Conservation (phyloP, 2,888 invertebrate species). For the Hermaeophaga mercurialis region DNA sequence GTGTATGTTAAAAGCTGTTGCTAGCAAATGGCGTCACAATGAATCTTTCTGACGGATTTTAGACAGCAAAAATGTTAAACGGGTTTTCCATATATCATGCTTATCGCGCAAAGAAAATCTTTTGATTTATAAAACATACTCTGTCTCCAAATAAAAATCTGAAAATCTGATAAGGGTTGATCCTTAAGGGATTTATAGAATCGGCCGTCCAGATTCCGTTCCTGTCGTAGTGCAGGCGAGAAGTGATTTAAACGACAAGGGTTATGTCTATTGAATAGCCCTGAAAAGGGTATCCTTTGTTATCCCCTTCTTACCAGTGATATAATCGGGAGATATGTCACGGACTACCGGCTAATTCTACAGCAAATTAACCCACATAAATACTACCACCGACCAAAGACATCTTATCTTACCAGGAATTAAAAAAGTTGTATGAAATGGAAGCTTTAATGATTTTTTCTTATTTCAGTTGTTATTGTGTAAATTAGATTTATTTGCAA, state of each 20-base stretch:
- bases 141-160: conserved; percentile 8
- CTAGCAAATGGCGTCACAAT: no score
- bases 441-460: no score
- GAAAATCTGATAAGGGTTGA: conserved; percentile 13
- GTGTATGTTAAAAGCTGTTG: no score
- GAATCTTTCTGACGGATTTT: no score
- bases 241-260: conserved; percentile 22
- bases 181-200: conserved; percentile 14
- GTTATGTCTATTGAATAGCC: conserved; percentile 19
- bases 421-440: no score
- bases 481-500: no score
- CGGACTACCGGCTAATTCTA: conserved; percentile 15
- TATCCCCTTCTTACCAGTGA: conserved; percentile 16
- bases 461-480: no score
- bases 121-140: conserved; percentile 1
- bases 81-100: neutral
- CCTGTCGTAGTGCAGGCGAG: neutral
- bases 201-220: conserved; percentile 1
- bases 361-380: conserved; percentile 14
- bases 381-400: conserved; percentile 2
- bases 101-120: neutral
- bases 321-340: conserved; percentile 17
- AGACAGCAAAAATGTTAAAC: neutral
- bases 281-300: conserved; percentile 23
- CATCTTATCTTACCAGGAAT: no score